phyloP scores from a whole-genome alignment of 2,888 invertebrate genomes.

The Andrena bicolor region DNA sequence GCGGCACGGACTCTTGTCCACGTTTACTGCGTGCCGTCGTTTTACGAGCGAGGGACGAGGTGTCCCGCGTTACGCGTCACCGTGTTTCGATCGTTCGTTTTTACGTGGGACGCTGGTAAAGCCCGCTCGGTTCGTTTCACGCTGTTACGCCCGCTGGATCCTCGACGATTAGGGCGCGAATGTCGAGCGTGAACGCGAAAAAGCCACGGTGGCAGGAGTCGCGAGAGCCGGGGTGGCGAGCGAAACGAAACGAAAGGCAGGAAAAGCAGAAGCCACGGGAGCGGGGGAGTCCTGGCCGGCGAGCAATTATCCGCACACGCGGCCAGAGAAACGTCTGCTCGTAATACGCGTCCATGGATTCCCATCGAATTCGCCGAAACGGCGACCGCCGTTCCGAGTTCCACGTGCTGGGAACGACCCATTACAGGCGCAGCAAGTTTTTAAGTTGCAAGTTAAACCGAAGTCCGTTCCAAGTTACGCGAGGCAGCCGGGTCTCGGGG shows the following conservation, averaged over 20 bases:
- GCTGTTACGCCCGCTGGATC: slow-evolving; percentile 40
- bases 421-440: slow-evolving; percentile 54
- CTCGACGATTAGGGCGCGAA: slow-evolving; percentile 50
- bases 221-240: background rate
- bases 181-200: slow-evolving; percentile 21
- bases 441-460: slow-evolving; percentile 18
- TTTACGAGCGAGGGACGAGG: background rate
- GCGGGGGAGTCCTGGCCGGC: background rate
- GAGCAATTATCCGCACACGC: slow-evolving; percentile 52
- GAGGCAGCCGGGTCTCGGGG: background rate
- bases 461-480: slow-evolving; percentile 15
- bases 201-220: background rate
- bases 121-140: slow-evolving; percentile 51
- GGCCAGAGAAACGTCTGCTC: slow-evolving; percentile 36
- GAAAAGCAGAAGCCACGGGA: background rate
- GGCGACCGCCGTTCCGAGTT: slow-evolving; percentile 8
- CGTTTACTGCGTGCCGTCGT: slow-evolving; percentile 19
- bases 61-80: slow-evolving; percentile 42
- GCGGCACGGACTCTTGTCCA: slow-evolving; percentile 17
- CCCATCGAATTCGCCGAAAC: slow-evolving; percentile 43
- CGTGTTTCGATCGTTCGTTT: slow-evolving; percentile 37
- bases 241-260: slow-evolving; percentile 11
- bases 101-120: slow-evolving; percentile 11
- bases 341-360: slow-evolving; percentile 26
- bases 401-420: slow-evolving; percentile 45